Evolutionary conservation across 2,113 vertebrate genomes (phyloP), one percentile per base, ranked within the genome.

Genomic region (Romanogobio albipinnatus): DNA sequence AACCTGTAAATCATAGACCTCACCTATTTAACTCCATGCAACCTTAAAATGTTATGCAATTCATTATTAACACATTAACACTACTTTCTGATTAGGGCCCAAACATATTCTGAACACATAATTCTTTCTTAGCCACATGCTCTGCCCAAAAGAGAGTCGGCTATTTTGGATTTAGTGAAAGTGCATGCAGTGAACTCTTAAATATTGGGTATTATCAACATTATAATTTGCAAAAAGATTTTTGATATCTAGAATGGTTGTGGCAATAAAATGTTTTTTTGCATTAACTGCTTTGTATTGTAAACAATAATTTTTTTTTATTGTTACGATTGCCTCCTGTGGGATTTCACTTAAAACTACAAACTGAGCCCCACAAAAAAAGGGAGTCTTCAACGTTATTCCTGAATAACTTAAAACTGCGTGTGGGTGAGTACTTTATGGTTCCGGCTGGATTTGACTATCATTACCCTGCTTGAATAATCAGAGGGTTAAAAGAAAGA

Each of bases 1-100:
- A 98, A 97, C 90, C 96, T 96, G 90, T 86, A 43, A 90, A 58
- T 22, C 2, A 81, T 51, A 75, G n/a, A 74, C 59, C 43, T 5
- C 6, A 0, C 1, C 6, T 26, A 1, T 24, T 85, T 62, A 73
- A 26, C 58, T 14, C 13, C 39, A 64, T 17, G 39, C 10, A 17
- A 53, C 17, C 6, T 39, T 19, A 70, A 70, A 19, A 70, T 22
- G 8, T 22, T 43, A 70, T 39, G 17, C 17, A 43, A 17, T 43
- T 70, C 17, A 43, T 49, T 49, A 49, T 49, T 49, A 14, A 49
- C 9, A 47, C 45, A 11, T 68, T 68, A 17, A 68, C 64, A 36
- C 14, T 68, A 9, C 29, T 36, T 36, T 36, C 7, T 19, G 13
- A 66, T 36, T 39, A 39, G 33, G 17, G 3, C 3, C 8, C 15